Evolutionary conservation across 1,140 invertebrate genomes (phyloP).

Genomic region (Drosophila eugracilis): DNA sequence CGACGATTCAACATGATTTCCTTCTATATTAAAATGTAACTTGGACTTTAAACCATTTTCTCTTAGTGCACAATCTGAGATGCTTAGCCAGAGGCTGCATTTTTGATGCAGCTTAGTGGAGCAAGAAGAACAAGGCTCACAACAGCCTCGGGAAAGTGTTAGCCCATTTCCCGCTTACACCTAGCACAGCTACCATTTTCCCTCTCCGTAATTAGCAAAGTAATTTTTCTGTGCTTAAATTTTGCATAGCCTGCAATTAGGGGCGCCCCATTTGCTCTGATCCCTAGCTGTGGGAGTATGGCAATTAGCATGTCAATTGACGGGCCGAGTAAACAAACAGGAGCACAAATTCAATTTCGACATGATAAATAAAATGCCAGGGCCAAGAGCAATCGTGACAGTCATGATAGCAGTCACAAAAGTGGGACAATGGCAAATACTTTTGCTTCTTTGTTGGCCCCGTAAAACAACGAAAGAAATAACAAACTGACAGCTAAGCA

Average conservation of each 20-base stretch:
- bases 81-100: slow-evolving; percentile 52
- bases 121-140: slow-evolving; percentile 32
- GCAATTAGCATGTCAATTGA: slow-evolving; percentile 60
- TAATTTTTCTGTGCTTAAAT: slow-evolving; percentile 66
- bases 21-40: neutral
- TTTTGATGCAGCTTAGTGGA: slow-evolving; percentile 42
- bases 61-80: slow-evolving; percentile 5
- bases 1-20: no score
- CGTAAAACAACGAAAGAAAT: slow-evolving; percentile 31
- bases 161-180: slow-evolving; percentile 60
- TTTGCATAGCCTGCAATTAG: slow-evolving; percentile 50
- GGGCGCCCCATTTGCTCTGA: slow-evolving; percentile 17
- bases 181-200: slow-evolving; percentile 18
- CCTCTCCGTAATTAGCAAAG: slow-evolving; percentile 73
- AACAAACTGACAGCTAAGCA: slow-evolving; percentile 44
- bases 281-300: slow-evolving; percentile 20
- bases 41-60: neutral
- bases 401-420: slow-evolving; percentile 58
- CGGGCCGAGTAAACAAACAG: slow-evolving; percentile 65
- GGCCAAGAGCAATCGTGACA: slow-evolving; percentile 52
- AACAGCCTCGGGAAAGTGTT: slow-evolving; percentile 65
- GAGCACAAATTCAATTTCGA: slow-evolving; percentile 76
- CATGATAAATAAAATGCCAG: slow-evolving; percentile 72
- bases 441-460: slow-evolving; percentile 26
- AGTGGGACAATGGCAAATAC: slow-evolving; percentile 54